phyloP scores from a whole-genome alignment of 2,113 vertebrate genomes.

The Emydura subglobosa region DNA sequence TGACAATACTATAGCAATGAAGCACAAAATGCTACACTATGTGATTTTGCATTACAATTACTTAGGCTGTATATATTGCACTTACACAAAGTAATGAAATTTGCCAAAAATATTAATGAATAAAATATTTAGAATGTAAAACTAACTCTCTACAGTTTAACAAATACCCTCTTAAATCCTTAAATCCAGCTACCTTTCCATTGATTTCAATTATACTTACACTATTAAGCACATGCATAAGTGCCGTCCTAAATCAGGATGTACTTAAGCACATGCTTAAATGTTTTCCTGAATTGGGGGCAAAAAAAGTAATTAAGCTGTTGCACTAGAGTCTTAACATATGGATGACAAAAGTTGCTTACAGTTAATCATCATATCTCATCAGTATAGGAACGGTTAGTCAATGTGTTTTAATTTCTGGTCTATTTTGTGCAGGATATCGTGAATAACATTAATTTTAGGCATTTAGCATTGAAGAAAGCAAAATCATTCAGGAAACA shows the following conservation, averaged over 20 bases:
- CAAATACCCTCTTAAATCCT: neutral
- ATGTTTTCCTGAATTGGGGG: neutral
- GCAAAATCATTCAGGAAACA: conserved; percentile 12
- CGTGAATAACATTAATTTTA: neutral
- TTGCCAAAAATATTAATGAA: neutral
- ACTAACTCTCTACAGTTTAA: neutral
- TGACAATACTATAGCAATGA: neutral
- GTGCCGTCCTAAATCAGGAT: neutral
- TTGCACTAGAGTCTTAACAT: neutral
- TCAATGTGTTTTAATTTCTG: neutral
- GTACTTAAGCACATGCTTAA: neutral
- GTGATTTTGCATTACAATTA: neutral
- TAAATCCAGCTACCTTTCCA: neutral
- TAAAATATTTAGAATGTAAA: neutral
- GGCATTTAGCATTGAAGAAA: conserved; percentile 30
- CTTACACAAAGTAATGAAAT: neutral
- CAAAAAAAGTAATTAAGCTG: neutral
- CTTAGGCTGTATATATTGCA: neutral
- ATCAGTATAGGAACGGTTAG: neutral
- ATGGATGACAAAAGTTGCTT: neutral
- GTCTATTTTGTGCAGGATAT: neutral
- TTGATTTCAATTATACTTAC: neutral
- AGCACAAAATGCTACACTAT: neutral
- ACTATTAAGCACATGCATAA: neutral
- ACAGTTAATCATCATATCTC: neutral